Evolutionary conservation across 2,797 vertebrate species (phyloP).

Genomic region (Chloroceryle amazona): DNA sequence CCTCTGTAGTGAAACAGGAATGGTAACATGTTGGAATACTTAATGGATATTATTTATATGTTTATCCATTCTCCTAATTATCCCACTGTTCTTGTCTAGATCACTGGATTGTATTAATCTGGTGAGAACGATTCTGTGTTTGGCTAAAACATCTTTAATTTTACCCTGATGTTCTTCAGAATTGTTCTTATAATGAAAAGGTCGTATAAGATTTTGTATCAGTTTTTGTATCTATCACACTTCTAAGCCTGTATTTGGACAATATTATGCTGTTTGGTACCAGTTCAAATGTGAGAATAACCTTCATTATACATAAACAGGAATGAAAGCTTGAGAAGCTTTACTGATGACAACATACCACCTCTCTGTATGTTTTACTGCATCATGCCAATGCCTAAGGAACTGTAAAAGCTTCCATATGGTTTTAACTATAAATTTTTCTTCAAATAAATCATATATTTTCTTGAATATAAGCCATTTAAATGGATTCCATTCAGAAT

Average conservation of each 20-base stretch:
- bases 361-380: background rate
- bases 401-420: slow-evolving; percentile 17
- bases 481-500: slow-evolving; percentile 1
- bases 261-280: background rate
- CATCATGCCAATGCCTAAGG: background rate
- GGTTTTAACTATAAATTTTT: slow-evolving; percentile 9
- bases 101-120: background rate
- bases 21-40: background rate
- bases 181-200: background rate
- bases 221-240: background rate
- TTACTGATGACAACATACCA: background rate
- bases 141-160: background rate
- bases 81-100: background rate
- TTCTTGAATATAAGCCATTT: slow-evolving; percentile 19
- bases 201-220: background rate
- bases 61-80: background rate
- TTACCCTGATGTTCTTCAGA: background rate
- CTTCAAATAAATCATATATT: background rate
- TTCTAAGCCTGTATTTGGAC: background rate
- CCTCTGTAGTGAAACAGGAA: background rate
- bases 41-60: background rate
- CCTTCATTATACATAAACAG: background rate
- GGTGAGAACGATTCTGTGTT: background rate
- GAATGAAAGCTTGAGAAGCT: background rate
- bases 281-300: background rate